Conservation (phyloP, 2,113 vertebrate species). For the Hemicordylus capensis region DNA sequence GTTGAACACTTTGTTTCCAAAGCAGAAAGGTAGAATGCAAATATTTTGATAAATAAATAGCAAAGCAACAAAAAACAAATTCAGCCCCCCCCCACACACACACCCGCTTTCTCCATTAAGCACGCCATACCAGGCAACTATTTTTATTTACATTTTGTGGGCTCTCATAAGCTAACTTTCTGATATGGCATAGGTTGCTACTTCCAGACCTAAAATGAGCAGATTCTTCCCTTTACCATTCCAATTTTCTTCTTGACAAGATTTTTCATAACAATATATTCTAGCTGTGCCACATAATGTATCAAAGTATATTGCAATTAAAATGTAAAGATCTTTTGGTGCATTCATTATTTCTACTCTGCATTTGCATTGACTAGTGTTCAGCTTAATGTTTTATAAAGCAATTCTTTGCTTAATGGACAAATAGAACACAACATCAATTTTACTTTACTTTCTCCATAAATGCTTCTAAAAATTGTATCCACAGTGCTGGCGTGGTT, state of each 20-base stretch:
- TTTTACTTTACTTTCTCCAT: background rate
- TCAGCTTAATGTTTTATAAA: conserved; percentile 39
- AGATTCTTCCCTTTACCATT: conserved; percentile 29
- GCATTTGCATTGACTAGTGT: conserved; percentile 18
- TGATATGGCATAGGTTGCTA: background rate
- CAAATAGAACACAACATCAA: background rate
- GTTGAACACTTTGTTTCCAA: too few relatives aligned
- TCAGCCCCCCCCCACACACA: too few relatives aligned
- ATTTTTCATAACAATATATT: conserved; percentile 23
- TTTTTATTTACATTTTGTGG: background rate
- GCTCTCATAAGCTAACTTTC: background rate
- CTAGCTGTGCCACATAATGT: background rate
- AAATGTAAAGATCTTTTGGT: background rate
- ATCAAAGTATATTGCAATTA: conserved; percentile 5
- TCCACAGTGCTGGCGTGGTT: background rate
- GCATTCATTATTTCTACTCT: conserved; percentile 16
- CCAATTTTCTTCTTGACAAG: background rate
- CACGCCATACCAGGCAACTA: background rate
- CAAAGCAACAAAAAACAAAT: too few relatives aligned
- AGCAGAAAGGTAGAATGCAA: too few relatives aligned
- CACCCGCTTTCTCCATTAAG: background rate
- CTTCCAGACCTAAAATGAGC: background rate
- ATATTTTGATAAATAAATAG: background rate
- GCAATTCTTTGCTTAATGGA: conserved; percentile 5
- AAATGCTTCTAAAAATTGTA: conserved; percentile 27